Evolutionary conservation across 2,888 invertebrate species (phyloP).

Genomic region (Callyntrura guangdongensis): DNA sequence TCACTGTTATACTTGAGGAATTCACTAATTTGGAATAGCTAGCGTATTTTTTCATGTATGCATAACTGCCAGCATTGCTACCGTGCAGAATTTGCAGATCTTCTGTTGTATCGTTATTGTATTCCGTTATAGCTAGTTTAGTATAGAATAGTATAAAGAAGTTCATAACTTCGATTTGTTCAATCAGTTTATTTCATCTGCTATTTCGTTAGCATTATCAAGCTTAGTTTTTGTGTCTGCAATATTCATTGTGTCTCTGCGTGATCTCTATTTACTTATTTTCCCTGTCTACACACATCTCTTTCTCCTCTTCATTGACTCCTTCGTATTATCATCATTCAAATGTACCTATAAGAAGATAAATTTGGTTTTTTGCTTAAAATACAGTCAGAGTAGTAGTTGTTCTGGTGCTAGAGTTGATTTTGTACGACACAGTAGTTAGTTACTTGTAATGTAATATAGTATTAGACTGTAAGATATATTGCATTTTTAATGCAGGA

Average conservation of each 20-base stretch:
- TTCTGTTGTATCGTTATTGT: background rate
- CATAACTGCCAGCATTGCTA: background rate
- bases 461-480: constrained; percentile 40
- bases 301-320: constrained; percentile 61
- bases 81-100: constrained; percentile 24
- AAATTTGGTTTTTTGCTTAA: background rate
- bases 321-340: constrained; percentile 18
- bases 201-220: constrained; percentile 1
- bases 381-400: constrained; percentile 29
- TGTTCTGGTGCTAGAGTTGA: constrained; percentile 11
- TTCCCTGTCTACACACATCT: constrained; percentile 40
- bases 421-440: constrained; percentile 40
- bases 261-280: constrained; percentile 38
- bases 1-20: constrained; percentile 65
- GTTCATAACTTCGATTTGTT: background rate
- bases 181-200: constrained; percentile 4
- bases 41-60: constrained; percentile 5
- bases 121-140: constrained; percentile 1
- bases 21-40: constrained; percentile 73
- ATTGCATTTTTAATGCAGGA: constrained; percentile 50
- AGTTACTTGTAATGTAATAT: constrained; percentile 19
- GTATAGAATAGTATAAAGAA: constrained; percentile 15
- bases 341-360: constrained; percentile 21
- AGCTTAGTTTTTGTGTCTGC: background rate
- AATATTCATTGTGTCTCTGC: constrained; percentile 17